Conservation (phyloP, 2,797 vertebrate genomes). For the Luscinia luscinia region DNA sequence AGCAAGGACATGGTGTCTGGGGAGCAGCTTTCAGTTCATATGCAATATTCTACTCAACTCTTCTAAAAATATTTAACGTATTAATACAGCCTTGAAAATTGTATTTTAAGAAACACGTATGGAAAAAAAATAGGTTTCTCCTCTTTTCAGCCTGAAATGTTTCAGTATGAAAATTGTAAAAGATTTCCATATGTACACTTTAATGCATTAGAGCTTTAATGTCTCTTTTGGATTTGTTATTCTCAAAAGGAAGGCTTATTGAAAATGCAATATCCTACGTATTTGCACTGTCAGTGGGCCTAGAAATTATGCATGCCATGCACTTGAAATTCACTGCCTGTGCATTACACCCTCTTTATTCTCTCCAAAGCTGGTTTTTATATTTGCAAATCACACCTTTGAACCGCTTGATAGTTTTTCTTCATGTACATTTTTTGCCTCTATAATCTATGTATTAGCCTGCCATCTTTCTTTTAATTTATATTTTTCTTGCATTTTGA, state of each 20-base stretch:
- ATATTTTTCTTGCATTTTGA: background rate
- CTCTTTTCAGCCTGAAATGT: background rate
- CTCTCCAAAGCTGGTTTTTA: background rate
- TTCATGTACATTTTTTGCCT: rapidly evolving
- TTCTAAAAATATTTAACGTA: background rate
- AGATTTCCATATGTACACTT: background rate
- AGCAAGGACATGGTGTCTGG: background rate
- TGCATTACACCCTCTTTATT: background rate
- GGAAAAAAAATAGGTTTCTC: background rate
- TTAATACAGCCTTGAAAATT: background rate
- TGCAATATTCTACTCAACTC: background rate
- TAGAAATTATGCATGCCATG: background rate
- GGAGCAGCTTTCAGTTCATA: background rate
- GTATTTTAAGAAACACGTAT: background rate
- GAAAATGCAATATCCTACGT: background rate
- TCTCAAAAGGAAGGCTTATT: background rate
- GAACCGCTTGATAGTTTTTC: background rate
- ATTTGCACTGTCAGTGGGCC: background rate
- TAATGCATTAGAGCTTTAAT: background rate
- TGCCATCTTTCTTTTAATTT: background rate
- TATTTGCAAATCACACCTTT: background rate
- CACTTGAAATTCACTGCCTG: background rate
- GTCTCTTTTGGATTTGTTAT: background rate
- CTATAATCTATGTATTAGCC: background rate
- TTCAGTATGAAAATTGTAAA: background rate